phyloP scores from a whole-genome alignment of 2,113 vertebrate genomes.

The Clarias gariepinus region DNA sequence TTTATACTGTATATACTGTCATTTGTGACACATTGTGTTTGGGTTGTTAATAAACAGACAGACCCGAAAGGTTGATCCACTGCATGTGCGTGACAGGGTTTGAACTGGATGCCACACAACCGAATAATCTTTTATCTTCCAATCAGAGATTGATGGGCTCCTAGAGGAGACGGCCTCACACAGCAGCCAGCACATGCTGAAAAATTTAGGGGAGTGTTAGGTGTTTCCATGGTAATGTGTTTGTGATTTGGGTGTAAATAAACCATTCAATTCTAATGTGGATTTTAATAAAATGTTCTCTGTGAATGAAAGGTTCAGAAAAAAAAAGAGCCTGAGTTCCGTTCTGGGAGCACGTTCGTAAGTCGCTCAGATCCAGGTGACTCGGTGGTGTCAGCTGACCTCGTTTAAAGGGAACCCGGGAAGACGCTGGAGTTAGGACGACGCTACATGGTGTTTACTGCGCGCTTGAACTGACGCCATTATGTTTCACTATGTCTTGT shows the following conservation, averaged over 20 bases:
- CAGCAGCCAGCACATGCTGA: not conserved
- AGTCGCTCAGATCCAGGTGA: too few species aligned
- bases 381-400: too few species aligned
- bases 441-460: too few species aligned
- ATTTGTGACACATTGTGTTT: not conserved
- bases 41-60: not conserved
- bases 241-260: not conserved
- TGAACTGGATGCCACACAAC: not conserved
- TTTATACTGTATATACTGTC: not conserved
- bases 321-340: too few species aligned
- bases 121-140: not conserved
- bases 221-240: slow-evolving; percentile 12
- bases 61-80: not conserved
- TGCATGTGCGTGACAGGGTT: not conserved
- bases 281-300: not conserved
- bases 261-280: not conserved
- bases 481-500: too few species aligned
- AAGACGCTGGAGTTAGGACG: too few species aligned
- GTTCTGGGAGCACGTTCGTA: too few species aligned
- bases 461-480: too few species aligned
- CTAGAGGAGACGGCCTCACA: not conserved
- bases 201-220: not conserved
- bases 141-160: not conserved
- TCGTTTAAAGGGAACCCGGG: too few species aligned
- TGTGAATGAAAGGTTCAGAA: not conserved